Evolutionary conservation across 2,797 vertebrate genomes (phyloP), one percentile per base, ranked within the genome.

Genomic region (Thalassophryne amazonica): DNA sequence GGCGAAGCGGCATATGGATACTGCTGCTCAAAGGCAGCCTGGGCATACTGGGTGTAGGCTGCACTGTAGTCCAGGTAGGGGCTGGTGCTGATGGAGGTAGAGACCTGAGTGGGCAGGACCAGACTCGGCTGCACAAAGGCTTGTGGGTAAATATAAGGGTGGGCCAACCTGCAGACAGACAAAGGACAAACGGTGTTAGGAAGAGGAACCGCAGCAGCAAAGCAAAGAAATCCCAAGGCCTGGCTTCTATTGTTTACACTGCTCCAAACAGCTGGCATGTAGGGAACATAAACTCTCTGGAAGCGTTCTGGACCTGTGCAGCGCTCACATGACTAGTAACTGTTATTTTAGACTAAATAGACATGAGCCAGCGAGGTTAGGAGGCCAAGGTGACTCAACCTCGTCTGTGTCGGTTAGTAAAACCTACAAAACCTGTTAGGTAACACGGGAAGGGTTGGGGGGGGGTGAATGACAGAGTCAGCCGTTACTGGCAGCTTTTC

Each of bases 1-100:
- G 95, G 94, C 0, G 94, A 95, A 61, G 93, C 91, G 0, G 95
- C 92, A 0, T 94, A 98, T 0, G 95, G 95, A 64, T 95, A 95
- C 90, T 95, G 95, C 76, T 88, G 87, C 42, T 97, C 95, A 1
- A 93, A 98, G 84, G 94, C 81, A 28, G 94, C 91, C 7, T 93
- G 86, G 36, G 94, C 92, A 43, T 94, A 98, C 80, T 96, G 95
- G 36, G 83, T 72, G 6, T 95, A 97, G 82, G 93, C 92, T 0
- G 94, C 60, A 0, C 86, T 88, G 89, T 95, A 96, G 80, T 96
- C 94, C 21, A 96, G 86, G 81, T 94, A 98, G 2, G 93, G 92
- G 41, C 93, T 93, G 43, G 84, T 91, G 14, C 87, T 86, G 61
- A 97, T 81, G 0, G 94, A 90, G 6, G 88, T 80, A 35, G 94